Evolutionary conservation across 2,113 vertebrate genomes (phyloP).

Genomic region (Trichomycterus rosablanca): DNA sequence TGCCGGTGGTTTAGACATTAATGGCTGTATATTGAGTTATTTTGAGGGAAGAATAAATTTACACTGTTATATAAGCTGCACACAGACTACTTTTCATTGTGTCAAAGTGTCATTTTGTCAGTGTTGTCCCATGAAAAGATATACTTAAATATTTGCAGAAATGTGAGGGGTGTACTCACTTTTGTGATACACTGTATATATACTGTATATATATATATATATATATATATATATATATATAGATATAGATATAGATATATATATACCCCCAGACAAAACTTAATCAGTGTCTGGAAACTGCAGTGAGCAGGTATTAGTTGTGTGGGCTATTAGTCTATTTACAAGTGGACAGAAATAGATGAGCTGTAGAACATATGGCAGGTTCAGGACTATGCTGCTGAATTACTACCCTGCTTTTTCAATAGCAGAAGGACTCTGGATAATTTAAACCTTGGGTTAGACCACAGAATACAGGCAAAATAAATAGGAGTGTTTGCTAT

Average conservation of each 20-base stretch:
- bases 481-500: conserved; percentile 31
- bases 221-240: no score
- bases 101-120: no score
- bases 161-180: no score
- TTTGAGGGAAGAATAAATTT: no score
- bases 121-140: no score
- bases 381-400: background rate
- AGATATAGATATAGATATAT: no score
- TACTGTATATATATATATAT: no score
- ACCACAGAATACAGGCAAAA: conserved; percentile 9
- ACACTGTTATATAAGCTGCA: no score
- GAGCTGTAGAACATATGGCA: background rate
- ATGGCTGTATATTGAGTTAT: no score
- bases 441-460: conserved; percentile 11
- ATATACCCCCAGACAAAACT: background rate
- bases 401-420: conserved; percentile 18
- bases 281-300: conserved; percentile 1
- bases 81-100: no score
- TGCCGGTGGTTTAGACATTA: no score
- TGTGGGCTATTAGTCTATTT: conserved; percentile 21
- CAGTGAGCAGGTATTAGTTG: background rate
- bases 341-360: conserved; percentile 14
- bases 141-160: background rate
- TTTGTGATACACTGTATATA: no score
- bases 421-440: conserved; percentile 16